Conservation (phyloP, 1,140 invertebrate genomes). For the Rhagoletis zephyria region DNA sequence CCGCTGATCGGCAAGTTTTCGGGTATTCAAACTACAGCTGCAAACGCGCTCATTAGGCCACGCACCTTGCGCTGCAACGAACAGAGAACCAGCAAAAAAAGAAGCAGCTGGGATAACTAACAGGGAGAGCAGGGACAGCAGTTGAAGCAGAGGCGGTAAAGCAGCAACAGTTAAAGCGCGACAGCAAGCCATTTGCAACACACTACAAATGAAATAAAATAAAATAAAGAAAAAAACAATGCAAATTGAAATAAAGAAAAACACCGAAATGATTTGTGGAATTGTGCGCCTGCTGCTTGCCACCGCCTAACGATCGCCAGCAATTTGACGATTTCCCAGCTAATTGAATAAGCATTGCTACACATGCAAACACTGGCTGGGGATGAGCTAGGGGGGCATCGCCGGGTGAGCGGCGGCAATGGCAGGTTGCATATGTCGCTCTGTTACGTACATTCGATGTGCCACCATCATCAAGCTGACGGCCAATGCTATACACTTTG, state of each 20-base stretch:
- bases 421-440: slow-evolving; percentile 18
- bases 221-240: slow-evolving; percentile 6
- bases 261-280: neutral
- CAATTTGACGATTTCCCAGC: slow-evolving; percentile 1
- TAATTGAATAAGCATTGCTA: slow-evolving; percentile 46
- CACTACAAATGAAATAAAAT: neutral
- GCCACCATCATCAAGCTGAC: neutral
- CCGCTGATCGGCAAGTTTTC: neutral
- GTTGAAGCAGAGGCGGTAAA: no score
- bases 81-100: neutral
- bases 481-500: neutral
- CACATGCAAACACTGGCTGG: slow-evolving; percentile 32
- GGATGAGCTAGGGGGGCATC: neutral
- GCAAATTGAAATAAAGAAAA: slow-evolving; percentile 33
- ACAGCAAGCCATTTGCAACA: neutral
- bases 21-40: slow-evolving; percentile 33
- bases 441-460: neutral
- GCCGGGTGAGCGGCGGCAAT: neutral
- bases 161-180: neutral
- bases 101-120: neutral
- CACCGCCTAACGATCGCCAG: neutral
- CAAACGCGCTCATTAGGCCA: slow-evolving; percentile 41
- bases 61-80: neutral
- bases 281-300: slow-evolving; percentile 7
- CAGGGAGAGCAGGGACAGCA: no score